phyloP scores from a whole-genome alignment of 2,888 invertebrate genomes.

The Cremastinae sp. region DNA sequence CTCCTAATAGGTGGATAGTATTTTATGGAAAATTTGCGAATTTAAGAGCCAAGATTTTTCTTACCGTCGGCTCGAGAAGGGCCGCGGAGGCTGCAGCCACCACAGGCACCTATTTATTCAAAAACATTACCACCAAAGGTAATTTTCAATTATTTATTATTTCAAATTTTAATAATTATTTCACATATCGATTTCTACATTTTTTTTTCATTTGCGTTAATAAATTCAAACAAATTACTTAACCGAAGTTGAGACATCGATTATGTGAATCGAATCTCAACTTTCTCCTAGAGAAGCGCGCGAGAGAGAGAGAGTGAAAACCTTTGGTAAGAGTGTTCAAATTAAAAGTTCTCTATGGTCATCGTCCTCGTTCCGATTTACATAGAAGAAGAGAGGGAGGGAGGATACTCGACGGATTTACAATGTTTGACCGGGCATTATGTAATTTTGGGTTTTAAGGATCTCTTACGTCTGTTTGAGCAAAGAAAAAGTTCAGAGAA shows the following conservation, averaged over 20 bases:
- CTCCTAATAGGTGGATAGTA: neutral
- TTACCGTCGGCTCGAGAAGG: constrained; percentile 59
- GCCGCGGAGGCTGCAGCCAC: constrained; percentile 61
- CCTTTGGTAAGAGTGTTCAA: constrained; percentile 23
- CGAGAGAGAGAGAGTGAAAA: too few relatives aligned
- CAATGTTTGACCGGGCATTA: constrained; percentile 39
- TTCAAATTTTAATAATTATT: neutral
- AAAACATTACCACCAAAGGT: constrained; percentile 60
- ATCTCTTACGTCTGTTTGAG: too few relatives aligned
- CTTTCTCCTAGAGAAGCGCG: too few relatives aligned
- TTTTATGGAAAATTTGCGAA: constrained; percentile 24
- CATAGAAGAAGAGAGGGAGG: constrained; percentile 50
- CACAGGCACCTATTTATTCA: constrained; percentile 54
- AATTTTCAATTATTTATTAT: constrained; percentile 6
- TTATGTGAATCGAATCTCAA: too few relatives aligned
- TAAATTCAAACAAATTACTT: too few relatives aligned
- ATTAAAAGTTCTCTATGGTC: constrained; percentile 39
- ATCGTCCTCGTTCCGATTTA: constrained; percentile 45
- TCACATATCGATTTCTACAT: too few relatives aligned
- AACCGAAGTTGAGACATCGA: too few relatives aligned
- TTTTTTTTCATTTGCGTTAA: too few relatives aligned
- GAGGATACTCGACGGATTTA: constrained; percentile 28
- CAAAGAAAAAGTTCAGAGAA: too few relatives aligned
- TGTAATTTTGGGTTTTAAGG: neutral
- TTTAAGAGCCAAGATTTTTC: constrained; percentile 57